Conservation (phyloP, 2,888 invertebrate genomes). For the Perizoma flavofasciatum region DNA sequence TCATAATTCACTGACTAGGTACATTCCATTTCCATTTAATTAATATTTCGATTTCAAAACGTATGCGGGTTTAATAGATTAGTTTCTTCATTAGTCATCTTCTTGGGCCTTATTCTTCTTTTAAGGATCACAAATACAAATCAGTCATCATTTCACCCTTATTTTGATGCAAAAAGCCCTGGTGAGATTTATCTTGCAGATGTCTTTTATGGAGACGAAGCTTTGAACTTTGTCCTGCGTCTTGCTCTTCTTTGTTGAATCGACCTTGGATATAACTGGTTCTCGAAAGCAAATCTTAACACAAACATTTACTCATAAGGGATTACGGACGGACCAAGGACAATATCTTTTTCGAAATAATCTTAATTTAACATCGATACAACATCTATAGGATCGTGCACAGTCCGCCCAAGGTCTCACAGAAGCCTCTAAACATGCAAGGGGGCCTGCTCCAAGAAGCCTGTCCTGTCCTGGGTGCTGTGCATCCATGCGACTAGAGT, state of each 20-base stretch:
- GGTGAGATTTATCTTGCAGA: background rate
- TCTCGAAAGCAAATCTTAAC: constrained; percentile 9
- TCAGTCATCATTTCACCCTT: background rate
- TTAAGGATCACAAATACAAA: no score
- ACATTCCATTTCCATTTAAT: constrained; percentile 10
- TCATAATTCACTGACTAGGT: constrained; percentile 16
- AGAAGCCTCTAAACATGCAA: constrained; percentile 81
- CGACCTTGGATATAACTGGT: constrained; percentile 2
- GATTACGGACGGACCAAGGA: constrained; percentile 19
- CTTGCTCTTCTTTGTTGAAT: background rate
- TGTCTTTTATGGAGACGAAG: background rate
- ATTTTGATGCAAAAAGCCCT: background rate
- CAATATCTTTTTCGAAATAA: constrained; percentile 32
- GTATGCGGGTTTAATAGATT: background rate
- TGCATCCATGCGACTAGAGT: constrained; percentile 79
- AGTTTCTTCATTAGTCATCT: background rate
- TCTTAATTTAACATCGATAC: constrained; percentile 56
- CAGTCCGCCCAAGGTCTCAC: constrained; percentile 66
- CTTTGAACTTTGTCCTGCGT: background rate
- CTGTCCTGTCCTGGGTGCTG: constrained; percentile 65
- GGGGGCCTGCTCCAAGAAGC: constrained; percentile 75
- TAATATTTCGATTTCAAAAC: background rate
- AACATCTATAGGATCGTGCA: constrained; percentile 77
- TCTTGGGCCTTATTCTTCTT: background rate
- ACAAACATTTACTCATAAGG: constrained; percentile 9